Evolutionary conservation across 2,113 vertebrate genomes (phyloP), one percentile per base, ranked within the genome.

Genomic region (Notarius lentiginosus): DNA sequence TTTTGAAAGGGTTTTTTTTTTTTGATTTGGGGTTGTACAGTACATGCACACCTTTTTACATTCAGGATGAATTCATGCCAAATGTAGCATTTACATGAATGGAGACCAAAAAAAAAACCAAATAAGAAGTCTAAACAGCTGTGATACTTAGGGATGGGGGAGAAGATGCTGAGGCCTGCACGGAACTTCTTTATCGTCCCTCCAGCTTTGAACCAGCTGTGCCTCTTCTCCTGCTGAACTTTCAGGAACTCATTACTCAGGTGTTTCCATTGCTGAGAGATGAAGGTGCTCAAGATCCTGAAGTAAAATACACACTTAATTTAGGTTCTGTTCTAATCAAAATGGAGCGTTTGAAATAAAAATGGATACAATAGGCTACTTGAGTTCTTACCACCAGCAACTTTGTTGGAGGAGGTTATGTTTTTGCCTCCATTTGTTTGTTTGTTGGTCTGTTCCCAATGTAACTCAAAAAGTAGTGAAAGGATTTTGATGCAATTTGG

Each of bases 211-310:
- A 99, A 99, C 98, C 98, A 99, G 94, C 97, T 98, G 93, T 99
- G 97, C 60, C 98, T 95, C 92, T 99, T 99, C 93, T 99, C 98
- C 91, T 99, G 98, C 94, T 99, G 98, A 80, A 96, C 97, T 92
- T 99, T 99, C 89, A 99, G 95, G 94, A 99, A 98, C 93, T 99
- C 98, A 41, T 99, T 99, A 95, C 98, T 99, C 89, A 99, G 97
- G 90, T 99, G 97, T 91, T 99, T 98, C 98, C 98, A 99, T 95
- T 99, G 98, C 94, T 99, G 98, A 7, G 98, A 97, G 0, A 97
- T 98, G 93, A 99, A 99, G 90, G 98, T 97, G 91, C 97, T 96
- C 94, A 99, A 94, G 93, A 99, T 99, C 94, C 98, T 99, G 90
- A 41, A 73, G 70, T 72, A 82, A 58, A 56, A 27, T 11, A 47